phyloP scores from a whole-genome alignment of 2,113 vertebrate species.

The Chloebia gouldiae region DNA sequence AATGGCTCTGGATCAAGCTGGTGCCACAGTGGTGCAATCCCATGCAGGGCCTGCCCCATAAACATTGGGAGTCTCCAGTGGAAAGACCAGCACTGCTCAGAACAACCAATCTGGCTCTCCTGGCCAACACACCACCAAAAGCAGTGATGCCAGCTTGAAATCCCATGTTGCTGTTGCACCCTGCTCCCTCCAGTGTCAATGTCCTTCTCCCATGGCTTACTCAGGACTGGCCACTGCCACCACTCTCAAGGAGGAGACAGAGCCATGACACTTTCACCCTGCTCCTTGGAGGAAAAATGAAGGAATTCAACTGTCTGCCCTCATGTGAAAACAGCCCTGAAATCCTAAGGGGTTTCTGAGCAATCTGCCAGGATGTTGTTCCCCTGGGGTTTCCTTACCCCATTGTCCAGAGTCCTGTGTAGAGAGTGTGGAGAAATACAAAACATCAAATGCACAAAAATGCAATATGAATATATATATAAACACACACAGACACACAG shows the following conservation, averaged over 20 bases:
- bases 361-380: background rate
- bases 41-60: rapidly evolving
- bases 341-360: background rate
- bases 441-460: background rate
- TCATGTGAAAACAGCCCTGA: background rate
- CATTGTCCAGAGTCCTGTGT: background rate
- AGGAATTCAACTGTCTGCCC: background rate
- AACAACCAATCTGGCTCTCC: rapidly evolving
- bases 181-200: background rate
- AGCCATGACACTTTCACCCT: rapidly evolving
- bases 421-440: background rate
- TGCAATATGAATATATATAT: no score
- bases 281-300: background rate
- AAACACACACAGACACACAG: background rate
- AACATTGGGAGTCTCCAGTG: background rate
- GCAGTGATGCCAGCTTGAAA: background rate
- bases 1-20: background rate
- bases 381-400: background rate
- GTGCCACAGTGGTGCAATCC: background rate
- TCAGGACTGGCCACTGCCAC: background rate
- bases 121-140: background rate
- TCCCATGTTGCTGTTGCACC: background rate
- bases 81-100: background rate
- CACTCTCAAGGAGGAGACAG: background rate
- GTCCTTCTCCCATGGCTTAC: background rate